A percentile compares a stretch with the other conserved stretches of the same genome.
Evolutionary conservation across 2,888 invertebrate genomes (phyloP).

Genomic region (Hemaris fuciformis): DNA sequence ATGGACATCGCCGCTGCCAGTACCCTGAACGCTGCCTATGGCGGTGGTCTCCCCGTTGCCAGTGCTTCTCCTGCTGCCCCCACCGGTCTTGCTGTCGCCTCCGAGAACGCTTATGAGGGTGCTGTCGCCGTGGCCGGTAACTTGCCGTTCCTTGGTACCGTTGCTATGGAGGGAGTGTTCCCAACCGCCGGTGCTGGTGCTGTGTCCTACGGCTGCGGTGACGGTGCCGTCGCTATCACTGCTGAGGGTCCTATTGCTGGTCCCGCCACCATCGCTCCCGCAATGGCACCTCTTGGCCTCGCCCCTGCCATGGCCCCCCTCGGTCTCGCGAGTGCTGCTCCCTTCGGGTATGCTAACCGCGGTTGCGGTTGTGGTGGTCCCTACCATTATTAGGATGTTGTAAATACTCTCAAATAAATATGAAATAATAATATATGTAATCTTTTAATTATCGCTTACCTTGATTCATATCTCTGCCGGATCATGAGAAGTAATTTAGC

Average conservation of each 20-base stretch:
- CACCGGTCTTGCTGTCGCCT: slow-evolving; percentile 23
- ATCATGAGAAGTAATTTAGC: too few species aligned
- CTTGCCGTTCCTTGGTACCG: slow-evolving; percentile 35
- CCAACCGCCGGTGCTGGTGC: slow-evolving; percentile 37
- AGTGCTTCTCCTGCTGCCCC: slow-evolving; percentile 22
- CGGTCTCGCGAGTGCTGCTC: too few species aligned
- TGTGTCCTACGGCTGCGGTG: slow-evolving; percentile 26
- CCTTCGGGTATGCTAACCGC: neutral
- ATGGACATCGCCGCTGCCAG: slow-evolving; percentile 24
- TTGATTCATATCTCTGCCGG: too few species aligned
- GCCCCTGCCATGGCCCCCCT: too few species aligned
- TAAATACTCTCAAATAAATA: too few species aligned
- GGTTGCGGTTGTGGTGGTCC: slow-evolving; percentile 5
- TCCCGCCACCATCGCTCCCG: slow-evolving; percentile 1
- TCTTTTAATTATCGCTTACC: too few species aligned
- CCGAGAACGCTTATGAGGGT: slow-evolving; percentile 29
- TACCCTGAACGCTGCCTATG: slow-evolving; percentile 18
- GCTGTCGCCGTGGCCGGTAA: slow-evolving; percentile 21
- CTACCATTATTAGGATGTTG: neutral
- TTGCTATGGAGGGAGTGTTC: slow-evolving; percentile 37
- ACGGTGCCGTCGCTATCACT: slow-evolving; percentile 20
- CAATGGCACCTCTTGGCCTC: neutral
- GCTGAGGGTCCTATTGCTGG: slow-evolving; percentile 3
- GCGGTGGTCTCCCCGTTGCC: slow-evolving; percentile 19
- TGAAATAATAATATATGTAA: too few species aligned